Evolutionary conservation across 2,797 vertebrate genomes (phyloP), one percentile per base, ranked within the genome.

Genomic region (Anolis apletophallus): DNA sequence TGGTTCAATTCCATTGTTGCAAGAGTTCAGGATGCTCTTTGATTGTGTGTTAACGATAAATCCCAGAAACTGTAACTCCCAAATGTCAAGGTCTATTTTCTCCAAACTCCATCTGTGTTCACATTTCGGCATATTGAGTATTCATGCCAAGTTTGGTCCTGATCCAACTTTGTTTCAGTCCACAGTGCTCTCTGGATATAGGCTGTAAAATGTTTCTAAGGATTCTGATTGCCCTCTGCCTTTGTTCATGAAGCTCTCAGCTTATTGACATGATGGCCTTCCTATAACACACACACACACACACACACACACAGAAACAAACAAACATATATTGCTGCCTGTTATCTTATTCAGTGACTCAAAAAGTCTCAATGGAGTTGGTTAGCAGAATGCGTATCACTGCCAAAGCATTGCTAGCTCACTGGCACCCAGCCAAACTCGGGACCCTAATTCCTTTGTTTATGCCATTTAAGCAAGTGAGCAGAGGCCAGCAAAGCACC

Each of bases 401-500:
- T 88, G 80, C 69, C 80, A 84, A 80, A 1, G 83, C 16, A 54
- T 46, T 80, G 80, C 68, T 74, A 71, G 80, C 61, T 90, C 68
- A 81, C n/a, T 83, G 83, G 87, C 0, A 0, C 0, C 71, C n/a
- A 55, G 83, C 75, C 52, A 89, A 40, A 26, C 46, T 46, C 86
- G 84, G 77, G 81, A 84, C 87, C 29, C 84, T 78, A 88, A 80
- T 88, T 89, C 87, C 17, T 90, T 82, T 71, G 73, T 90, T 92
- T 87, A 86, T 76, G 36, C 76, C 88, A 90, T 85, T n/a, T 83
- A 69, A 85, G 36, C 89, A 91, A 93, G 85, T 55, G 76, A 81
- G 59, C 83, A 86, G 86, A 91, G 94, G 93, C 89, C 90, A 91
- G 83, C 83, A 88, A 92, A 92, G 93, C 82, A 91, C 82, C 87